Percentiles rank a stretch among this genome's conserved stretches.
Conservation (phyloP, 2,888 invertebrate genomes). For the Agrotis puta region DNA sequence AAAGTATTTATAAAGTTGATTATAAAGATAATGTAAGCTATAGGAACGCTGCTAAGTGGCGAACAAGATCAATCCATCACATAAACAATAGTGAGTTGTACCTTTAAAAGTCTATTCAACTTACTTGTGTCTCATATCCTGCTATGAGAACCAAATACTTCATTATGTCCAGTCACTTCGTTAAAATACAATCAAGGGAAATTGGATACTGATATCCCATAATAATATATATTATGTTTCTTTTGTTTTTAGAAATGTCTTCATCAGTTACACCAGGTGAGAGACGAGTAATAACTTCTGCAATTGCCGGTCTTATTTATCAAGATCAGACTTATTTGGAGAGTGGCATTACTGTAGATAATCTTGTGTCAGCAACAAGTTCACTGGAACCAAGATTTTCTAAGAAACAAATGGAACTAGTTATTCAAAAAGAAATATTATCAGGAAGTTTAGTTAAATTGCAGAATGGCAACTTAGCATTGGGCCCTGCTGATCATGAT, state of each 20-base stretch:
- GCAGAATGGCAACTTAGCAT: constrained; percentile 93
- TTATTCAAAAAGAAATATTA: constrained; percentile 93
- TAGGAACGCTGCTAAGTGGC: constrained; percentile 95
- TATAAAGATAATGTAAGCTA: constrained; percentile 97
- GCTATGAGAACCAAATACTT: constrained; percentile 15
- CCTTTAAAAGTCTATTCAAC: constrained; percentile 44
- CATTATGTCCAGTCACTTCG: constrained; percentile 17
- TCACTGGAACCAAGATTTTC: constrained; percentile 92
- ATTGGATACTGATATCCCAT: not conserved
- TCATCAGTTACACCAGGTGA: constrained; percentile 84
- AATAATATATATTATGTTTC: not conserved
- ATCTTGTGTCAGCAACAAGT: constrained; percentile 92
- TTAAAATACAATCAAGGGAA: not conserved
- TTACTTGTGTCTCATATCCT: constrained; percentile 20
- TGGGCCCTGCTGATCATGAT: constrained; percentile 92
- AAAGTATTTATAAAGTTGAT: constrained; percentile 95
- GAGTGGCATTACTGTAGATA: constrained; percentile 93
- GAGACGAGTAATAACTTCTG: constrained; percentile 92
- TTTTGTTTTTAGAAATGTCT: constrained; percentile 83
- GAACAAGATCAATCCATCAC: constrained; percentile 78
- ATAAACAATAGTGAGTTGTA: constrained; percentile 80
- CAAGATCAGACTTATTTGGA: constrained; percentile 94
- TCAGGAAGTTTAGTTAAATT: constrained; percentile 93
- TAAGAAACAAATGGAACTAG: constrained; percentile 92
- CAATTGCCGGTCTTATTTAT: constrained; percentile 93